Percentiles rank a stretch among this genome's conserved stretches.
These are phyloP conservation scores for Hirtodrosophila histrioides DNA, from an alignment of 2,888 invertebrate genomes.

Conservation along the genomic window DNA sequence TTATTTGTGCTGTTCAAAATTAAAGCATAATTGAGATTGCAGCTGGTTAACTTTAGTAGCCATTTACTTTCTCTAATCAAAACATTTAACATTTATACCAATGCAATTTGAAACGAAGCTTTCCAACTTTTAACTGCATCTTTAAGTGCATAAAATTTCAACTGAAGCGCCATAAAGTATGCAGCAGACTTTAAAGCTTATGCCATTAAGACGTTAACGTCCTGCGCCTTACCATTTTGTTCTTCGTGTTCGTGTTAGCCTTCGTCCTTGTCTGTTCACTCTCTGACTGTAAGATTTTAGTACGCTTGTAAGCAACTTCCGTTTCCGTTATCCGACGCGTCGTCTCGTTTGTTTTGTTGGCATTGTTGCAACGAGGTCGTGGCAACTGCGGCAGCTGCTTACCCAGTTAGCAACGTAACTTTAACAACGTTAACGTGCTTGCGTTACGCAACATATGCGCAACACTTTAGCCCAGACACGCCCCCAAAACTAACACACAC, in stretches of 20 bases:
- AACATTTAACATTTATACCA: constrained; percentile 1
- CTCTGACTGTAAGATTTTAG: constrained; percentile 38
- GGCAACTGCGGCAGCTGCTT: constrained; percentile 43
- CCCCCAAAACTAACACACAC: constrained; percentile 9
- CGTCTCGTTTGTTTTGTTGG: constrained; percentile 28
- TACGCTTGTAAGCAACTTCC: constrained; percentile 75
- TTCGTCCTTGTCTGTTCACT: constrained; percentile 16
- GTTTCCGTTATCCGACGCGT: constrained; percentile 70
- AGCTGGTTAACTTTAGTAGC: not conserved
- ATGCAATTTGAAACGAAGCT: not conserved
- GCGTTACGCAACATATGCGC: constrained; percentile 69
- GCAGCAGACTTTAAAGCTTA: constrained; percentile 57
- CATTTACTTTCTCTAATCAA: not conserved
- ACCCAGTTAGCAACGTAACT: constrained; percentile 47
- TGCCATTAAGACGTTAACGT: constrained; percentile 41
- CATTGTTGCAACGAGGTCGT: constrained; percentile 45
- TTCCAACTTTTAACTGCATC: constrained; percentile 10
- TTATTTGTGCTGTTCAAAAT: no score
- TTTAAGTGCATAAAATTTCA: constrained; percentile 26
- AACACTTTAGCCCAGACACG: constrained; percentile 40
- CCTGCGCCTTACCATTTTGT: no score
- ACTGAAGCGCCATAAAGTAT: constrained; percentile 35
- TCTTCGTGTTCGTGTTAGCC: not conserved
- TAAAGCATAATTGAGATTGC: no score
- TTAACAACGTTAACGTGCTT: constrained; percentile 56